phyloP scores from a whole-genome alignment of 2,113 vertebrate species.

The Myiozetetes cayanensis region DNA sequence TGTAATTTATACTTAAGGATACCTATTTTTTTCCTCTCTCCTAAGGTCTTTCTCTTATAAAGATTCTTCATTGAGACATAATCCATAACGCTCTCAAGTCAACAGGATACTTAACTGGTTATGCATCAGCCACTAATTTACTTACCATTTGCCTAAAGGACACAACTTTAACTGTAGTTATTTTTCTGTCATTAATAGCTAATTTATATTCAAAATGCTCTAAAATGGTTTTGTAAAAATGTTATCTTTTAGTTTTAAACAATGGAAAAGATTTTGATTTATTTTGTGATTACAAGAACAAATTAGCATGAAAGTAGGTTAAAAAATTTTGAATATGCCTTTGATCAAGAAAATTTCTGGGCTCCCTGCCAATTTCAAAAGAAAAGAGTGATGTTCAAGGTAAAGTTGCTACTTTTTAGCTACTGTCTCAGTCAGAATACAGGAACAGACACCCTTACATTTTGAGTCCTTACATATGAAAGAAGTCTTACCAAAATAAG shows the following conservation, averaged over 20 bases:
- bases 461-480: background rate
- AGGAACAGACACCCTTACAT: background rate
- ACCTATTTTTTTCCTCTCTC: background rate
- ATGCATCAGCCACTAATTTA: slow-evolving; percentile 10
- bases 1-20: background rate
- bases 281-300: slow-evolving; percentile 31
- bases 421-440: background rate
- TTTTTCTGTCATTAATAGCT: slow-evolving; percentile 20
- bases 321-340: slow-evolving; percentile 37
- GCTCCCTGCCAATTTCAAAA: slow-evolving; percentile 16
- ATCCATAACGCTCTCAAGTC: slow-evolving; percentile 1
- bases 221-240: background rate
- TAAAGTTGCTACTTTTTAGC: background rate
- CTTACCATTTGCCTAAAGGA: background rate
- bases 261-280: slow-evolving; percentile 27
- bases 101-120: background rate
- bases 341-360: slow-evolving; percentile 32
- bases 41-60: background rate
- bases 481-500: background rate
- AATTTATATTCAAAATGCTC: background rate
- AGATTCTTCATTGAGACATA: background rate
- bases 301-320: slow-evolving; percentile 42
- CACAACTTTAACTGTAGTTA: slow-evolving; percentile 5
- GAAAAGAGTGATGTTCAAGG: background rate
- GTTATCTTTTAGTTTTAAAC: slow-evolving; percentile 19